Evolutionary conservation across 2,888 invertebrate genomes (phyloP).

Genomic region (Dioctria rufipes): DNA sequence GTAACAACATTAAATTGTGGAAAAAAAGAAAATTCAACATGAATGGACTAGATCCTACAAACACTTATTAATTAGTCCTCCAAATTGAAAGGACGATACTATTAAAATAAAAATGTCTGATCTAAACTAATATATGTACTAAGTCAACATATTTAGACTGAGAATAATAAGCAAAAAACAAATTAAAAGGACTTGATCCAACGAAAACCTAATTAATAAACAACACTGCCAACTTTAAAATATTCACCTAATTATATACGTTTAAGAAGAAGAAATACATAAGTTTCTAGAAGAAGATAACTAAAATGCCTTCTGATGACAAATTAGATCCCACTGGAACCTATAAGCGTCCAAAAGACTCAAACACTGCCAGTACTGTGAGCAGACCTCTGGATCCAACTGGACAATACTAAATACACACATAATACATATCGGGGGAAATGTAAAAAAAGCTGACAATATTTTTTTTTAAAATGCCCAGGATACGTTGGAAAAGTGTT

Average conservation of each 20-base stretch:
- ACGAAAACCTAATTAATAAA: constrained; percentile 60
- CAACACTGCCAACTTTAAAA: constrained; percentile 25
- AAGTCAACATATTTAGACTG: not conserved
- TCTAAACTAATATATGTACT: no score
- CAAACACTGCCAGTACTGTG: not conserved
- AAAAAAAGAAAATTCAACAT: not conserved
- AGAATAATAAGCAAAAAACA: constrained; percentile 50
- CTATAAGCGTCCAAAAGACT: constrained; percentile 64
- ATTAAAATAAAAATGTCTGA: not conserved
- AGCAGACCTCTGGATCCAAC: constrained; percentile 67
- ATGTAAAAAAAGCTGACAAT: not conserved
- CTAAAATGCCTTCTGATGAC: constrained; percentile 60
- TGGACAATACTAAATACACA: constrained; percentile 67
- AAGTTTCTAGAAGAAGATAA: constrained; percentile 59
- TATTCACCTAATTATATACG: constrained; percentile 28
- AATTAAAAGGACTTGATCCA: constrained; percentile 69
- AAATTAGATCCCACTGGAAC: constrained; percentile 70
- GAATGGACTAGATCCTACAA: constrained; percentile 37
- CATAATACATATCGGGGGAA: not conserved
- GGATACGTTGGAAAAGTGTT: constrained; percentile 68
- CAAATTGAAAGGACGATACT: not conserved
- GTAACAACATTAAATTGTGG: not conserved
- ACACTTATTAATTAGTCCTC: constrained; percentile 26
- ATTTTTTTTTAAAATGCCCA: constrained; percentile 49
- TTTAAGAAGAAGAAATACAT: constrained; percentile 12